These are phyloP conservation scores for Cyanoliseus patagonus DNA, from an alignment of 2,113 vertebrate genomes.

Conservation along the genomic window DNA sequence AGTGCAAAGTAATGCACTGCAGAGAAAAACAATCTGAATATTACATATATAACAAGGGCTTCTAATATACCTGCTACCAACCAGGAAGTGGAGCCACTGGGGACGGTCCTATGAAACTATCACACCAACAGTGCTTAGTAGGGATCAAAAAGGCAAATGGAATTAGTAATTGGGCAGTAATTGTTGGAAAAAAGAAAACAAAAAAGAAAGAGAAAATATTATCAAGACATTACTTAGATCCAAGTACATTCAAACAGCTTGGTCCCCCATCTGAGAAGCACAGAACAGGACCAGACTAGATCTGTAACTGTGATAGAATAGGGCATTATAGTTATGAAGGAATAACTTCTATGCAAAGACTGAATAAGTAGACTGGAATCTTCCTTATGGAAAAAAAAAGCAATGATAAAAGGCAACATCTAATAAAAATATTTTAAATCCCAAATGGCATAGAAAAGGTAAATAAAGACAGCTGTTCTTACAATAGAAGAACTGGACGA, in stretches of 20 bases:
- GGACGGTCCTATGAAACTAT: not conserved
- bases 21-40: not conserved
- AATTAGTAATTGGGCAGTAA: not conserved
- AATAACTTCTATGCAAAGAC: not conserved
- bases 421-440: conserved; percentile 37
- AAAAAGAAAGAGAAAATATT: not conserved
- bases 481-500: not conserved
- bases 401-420: conserved; percentile 41
- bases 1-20: not conserved
- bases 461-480: conserved; percentile 62
- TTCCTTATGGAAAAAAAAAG: not conserved
- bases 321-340: not conserved
- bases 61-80: not conserved
- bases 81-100: not conserved
- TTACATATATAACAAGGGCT: not conserved
- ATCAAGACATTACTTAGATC: not conserved
- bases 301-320: not conserved
- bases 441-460: conserved; percentile 21
- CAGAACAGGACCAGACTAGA: not conserved
- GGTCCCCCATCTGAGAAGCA: not conserved
- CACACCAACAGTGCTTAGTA: not conserved
- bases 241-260: not conserved
- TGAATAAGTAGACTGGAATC: conserved; percentile 11
- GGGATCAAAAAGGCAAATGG: not conserved
- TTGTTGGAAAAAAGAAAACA: not conserved